These are phyloP conservation scores for Pachyseris speciosa DNA, from an alignment of 64 coral and sea anemone species.

Conservation along the genomic window DNA sequence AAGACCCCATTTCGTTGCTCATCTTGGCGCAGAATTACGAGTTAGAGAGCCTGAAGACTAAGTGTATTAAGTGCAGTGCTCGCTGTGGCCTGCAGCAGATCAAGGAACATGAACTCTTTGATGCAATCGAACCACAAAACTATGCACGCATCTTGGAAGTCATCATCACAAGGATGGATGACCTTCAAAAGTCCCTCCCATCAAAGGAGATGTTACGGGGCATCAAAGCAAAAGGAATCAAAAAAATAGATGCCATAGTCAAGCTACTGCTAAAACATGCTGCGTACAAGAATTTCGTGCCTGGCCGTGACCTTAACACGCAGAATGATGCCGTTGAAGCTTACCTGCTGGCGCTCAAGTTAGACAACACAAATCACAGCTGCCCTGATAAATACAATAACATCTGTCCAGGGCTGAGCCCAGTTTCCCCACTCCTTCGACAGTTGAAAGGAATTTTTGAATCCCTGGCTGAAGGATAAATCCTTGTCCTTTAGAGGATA, in stretches of 20 bases:
- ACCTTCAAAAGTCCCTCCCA: background rate
- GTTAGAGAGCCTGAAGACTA: background rate
- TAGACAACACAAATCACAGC: background rate
- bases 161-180: background rate
- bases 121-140: conserved; percentile 35
- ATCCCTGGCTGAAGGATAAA: background rate
- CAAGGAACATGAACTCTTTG: conserved; percentile 9
- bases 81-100: background rate
- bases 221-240: background rate
- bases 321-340: background rate
- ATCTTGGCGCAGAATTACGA: conserved; percentile 46
- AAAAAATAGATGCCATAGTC: background rate
- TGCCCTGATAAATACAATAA: background rate
- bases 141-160: conserved; percentile 23
- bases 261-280: background rate
- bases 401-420: background rate
- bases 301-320: background rate
- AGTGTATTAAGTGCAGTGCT: background rate
- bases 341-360: background rate
- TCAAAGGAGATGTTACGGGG: background rate
- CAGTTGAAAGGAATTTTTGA: background rate
- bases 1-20: background rate
- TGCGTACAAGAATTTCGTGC: background rate
- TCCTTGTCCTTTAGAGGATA: no score
- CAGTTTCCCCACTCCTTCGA: background rate